phyloP scores from a whole-genome alignment of 2,888 invertebrate species.

The Onthophagus sagittarius region DNA sequence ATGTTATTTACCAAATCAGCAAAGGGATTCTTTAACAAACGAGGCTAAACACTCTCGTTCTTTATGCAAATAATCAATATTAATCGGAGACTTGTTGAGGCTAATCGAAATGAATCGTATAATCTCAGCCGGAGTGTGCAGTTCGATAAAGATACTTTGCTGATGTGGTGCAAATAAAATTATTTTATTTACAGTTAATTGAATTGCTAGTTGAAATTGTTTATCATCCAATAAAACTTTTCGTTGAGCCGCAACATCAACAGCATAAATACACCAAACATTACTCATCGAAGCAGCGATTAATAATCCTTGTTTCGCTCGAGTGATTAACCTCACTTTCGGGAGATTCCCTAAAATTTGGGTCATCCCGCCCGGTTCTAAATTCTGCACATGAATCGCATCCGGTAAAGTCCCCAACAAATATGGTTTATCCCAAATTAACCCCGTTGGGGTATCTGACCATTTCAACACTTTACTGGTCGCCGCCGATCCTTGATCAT shows the following conservation, averaged over 20 bases:
- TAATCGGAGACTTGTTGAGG: too few relatives aligned
- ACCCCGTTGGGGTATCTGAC: constrained; percentile 70
- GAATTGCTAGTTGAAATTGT: constrained; percentile 90
- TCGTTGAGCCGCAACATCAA: constrained; percentile 80
- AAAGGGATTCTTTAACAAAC: too few relatives aligned
- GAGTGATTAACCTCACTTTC: constrained; percentile 65
- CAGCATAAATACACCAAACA: constrained; percentile 82
- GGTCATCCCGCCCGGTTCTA: constrained; percentile 64
- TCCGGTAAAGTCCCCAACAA: constrained; percentile 80
- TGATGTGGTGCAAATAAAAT: too few relatives aligned
- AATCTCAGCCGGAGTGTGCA: too few relatives aligned
- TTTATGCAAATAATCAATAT: too few relatives aligned
- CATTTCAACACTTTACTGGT: constrained; percentile 73
- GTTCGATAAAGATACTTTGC: too few relatives aligned
- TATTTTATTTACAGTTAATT: constrained; percentile 86
- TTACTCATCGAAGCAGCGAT: constrained; percentile 85
- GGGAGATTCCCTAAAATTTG: constrained; percentile 31
- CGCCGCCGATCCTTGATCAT: constrained; percentile 66
- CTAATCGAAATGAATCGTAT: too few relatives aligned
- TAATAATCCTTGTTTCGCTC: constrained; percentile 72
- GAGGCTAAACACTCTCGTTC: too few relatives aligned
- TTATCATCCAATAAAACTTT: constrained; percentile 80
- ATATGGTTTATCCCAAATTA: constrained; percentile 92
- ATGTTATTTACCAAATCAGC: too few relatives aligned
- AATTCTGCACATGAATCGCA: constrained; percentile 74